Conservation (phyloP, 2,113 vertebrate genomes). For the Pica pica region DNA sequence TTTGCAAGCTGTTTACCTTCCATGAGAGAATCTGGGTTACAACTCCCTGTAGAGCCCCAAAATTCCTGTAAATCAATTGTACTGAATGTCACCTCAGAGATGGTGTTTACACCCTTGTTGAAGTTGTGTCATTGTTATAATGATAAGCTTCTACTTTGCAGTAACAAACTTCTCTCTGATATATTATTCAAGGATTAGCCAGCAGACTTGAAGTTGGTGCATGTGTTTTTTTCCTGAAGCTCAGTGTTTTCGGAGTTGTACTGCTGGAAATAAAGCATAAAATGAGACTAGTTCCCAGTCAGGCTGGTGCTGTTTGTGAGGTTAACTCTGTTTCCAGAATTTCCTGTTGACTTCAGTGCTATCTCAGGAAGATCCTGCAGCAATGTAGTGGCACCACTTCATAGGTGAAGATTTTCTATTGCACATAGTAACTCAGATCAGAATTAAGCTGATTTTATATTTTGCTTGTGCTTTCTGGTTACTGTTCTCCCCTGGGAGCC, state of each 20-base stretch:
- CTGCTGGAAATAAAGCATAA: not conserved
- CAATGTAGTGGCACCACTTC: rapidly evolving
- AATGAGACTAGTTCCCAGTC: not conserved
- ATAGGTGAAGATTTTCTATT: not conserved
- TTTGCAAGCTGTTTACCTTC: not conserved
- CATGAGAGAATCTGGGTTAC: not conserved
- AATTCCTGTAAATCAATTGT: not conserved
- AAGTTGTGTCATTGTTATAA: conserved; percentile 25
- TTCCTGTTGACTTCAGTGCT: not conserved
- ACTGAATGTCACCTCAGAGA: not conserved
- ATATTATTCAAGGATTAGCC: not conserved
- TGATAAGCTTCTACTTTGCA: not conserved
- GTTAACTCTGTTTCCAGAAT: not conserved
- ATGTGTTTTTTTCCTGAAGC: not conserved
- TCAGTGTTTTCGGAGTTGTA: not conserved
- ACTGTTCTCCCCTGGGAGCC: not conserved
- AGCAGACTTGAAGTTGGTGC: not conserved
- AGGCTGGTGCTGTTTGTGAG: not conserved
- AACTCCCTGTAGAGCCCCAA: not conserved
- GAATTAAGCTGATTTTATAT: not conserved
- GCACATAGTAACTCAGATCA: not conserved
- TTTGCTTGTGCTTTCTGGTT: not conserved
- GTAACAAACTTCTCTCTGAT: not conserved
- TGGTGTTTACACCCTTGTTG: not conserved
- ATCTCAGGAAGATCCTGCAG: not conserved